phyloP scores from a whole-genome alignment of 2,888 invertebrate species.

The Idaea straminata region DNA sequence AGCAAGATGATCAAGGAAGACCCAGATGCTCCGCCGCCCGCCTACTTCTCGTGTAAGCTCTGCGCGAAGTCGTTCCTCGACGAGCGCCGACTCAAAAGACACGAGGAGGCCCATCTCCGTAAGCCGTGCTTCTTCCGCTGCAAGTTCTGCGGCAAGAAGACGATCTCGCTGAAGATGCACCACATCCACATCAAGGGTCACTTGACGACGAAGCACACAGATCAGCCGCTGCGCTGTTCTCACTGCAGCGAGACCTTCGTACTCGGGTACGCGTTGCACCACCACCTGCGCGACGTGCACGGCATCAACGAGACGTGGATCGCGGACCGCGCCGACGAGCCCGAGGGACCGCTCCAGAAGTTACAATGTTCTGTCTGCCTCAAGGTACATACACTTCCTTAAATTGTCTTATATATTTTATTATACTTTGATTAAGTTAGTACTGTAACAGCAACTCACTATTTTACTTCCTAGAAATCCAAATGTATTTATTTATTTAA shows the following conservation, averaged over 20 bases:
- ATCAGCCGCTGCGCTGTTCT: slow-evolving; percentile 64
- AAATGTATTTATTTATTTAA: slow-evolving; percentile 36
- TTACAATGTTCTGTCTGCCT: slow-evolving; percentile 72
- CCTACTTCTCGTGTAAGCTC: slow-evolving; percentile 63
- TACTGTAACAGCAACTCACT: no score
- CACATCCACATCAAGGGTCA: slow-evolving; percentile 68
- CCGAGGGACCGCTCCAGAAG: slow-evolving; percentile 62
- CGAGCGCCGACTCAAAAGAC: slow-evolving; percentile 55
- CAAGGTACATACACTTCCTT: slow-evolving; percentile 40
- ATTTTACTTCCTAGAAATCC: no score
- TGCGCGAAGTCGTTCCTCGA: slow-evolving; percentile 71
- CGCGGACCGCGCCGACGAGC: slow-evolving; percentile 53
- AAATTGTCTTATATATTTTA: neutral
- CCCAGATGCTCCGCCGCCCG: slow-evolving; percentile 67
- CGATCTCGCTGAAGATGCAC: slow-evolving; percentile 63
- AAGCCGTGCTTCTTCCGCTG: slow-evolving; percentile 72
- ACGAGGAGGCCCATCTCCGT: slow-evolving; percentile 64
- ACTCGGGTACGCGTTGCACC: slow-evolving; percentile 65
- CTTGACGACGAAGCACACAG: slow-evolving; percentile 61
- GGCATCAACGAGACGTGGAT: slow-evolving; percentile 68
- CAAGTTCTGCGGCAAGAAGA: slow-evolving; percentile 72
- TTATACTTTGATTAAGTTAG: no score
- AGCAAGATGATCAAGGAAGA: slow-evolving; percentile 76
- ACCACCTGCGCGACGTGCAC: slow-evolving; percentile 67
- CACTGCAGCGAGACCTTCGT: slow-evolving; percentile 65